A percentile compares a stretch with the other conserved stretches of the same genome.
Evolutionary conservation across 2,888 invertebrate genomes (phyloP).

Genomic region (Xylophagus ater): DNA sequence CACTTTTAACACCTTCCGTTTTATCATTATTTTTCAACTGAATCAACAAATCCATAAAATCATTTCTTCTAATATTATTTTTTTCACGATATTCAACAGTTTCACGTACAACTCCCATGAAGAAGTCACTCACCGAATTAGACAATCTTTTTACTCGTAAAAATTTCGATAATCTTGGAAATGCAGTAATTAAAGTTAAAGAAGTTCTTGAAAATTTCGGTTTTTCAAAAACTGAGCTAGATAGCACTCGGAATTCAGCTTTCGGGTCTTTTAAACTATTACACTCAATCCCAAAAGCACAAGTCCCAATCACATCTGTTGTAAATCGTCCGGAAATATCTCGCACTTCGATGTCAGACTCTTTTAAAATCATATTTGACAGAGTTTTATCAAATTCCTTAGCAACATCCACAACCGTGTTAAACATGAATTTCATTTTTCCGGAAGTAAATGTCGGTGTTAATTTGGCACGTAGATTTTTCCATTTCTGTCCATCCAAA

Average conservation of each 20-base stretch:
- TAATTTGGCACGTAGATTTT: no score
- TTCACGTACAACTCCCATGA: constrained; percentile 30
- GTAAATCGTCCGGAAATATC: no score
- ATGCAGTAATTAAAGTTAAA: background rate
- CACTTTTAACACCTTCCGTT: background rate
- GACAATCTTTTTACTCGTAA: constrained; percentile 19
- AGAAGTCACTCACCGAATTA: constrained; percentile 27
- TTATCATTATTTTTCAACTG: constrained; percentile 29
- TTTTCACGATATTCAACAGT: constrained; percentile 35
- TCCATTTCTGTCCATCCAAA: no score
- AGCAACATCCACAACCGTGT: no score
- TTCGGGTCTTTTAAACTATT: constrained; percentile 36
- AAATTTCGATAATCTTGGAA: background rate
- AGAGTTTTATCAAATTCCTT: no score
- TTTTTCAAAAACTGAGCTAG: background rate
- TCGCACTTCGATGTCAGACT: no score
- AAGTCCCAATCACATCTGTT: constrained; percentile 43
- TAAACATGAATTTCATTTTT: no score
- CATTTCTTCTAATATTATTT: constrained; percentile 34
- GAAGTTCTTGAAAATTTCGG: background rate
- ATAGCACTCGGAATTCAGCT: constrained; percentile 29
- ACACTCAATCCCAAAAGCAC: constrained; percentile 41
- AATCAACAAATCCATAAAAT: constrained; percentile 44
- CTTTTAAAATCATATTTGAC: no score
- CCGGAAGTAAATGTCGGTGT: no score